These are phyloP conservation scores for Chaetodon trifasciatus DNA, from an alignment of 2,797 vertebrate genomes.

Conservation along the genomic window DNA sequence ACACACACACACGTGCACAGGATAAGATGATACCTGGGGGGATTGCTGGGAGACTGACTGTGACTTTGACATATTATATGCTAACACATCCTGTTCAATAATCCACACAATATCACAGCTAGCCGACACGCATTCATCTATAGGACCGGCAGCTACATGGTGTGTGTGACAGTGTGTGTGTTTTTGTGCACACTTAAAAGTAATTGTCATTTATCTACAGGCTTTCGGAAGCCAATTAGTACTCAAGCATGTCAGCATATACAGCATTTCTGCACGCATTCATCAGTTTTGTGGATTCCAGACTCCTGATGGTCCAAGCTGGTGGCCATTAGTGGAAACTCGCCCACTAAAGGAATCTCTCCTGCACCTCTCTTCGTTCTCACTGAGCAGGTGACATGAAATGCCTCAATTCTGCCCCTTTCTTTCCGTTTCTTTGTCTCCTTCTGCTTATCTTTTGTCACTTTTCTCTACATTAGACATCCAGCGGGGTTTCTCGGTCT, in stretches of 20 bases:
- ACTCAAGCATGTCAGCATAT: background rate
- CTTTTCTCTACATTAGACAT: background rate
- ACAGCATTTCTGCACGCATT: background rate
- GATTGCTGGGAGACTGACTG: conserved; percentile 45
- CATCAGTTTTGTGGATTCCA: background rate
- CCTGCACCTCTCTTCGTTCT: background rate
- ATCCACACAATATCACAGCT: conserved; percentile 51
- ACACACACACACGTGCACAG: conserved; percentile 19
- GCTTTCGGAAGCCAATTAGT: conserved; percentile 4
- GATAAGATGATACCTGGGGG: conserved; percentile 34
- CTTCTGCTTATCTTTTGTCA: background rate
- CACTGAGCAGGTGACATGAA: conserved; percentile 17
- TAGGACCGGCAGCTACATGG: conserved; percentile 7
- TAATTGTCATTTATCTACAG: background rate
- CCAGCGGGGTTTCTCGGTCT: no score
- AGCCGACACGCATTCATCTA: conserved; percentile 32
- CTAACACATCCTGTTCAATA: conserved; percentile 47
- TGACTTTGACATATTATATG: conserved; percentile 62
- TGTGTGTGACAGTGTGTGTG: conserved; percentile 7
- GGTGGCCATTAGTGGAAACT: conserved; percentile 14
- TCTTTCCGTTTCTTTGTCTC: background rate
- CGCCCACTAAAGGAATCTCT: background rate
- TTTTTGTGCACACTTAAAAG: conserved; percentile 6
- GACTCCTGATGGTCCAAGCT: background rate
- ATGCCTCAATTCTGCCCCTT: background rate